Conservation (phyloP, 2,888 invertebrate genomes). For the Theodoxus fluviatilis region DNA sequence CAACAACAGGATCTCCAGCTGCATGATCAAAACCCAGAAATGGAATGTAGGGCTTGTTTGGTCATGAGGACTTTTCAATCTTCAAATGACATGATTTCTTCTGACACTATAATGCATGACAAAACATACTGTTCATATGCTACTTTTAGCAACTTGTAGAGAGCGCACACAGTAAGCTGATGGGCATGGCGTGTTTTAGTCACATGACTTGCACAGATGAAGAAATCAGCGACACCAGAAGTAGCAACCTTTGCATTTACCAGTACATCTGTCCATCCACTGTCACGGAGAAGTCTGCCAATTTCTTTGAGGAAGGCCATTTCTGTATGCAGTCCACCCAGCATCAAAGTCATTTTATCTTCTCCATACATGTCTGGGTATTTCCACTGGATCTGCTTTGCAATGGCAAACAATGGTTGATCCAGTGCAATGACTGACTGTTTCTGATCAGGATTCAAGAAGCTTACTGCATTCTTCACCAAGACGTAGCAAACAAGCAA, state of each 20-base stretch:
- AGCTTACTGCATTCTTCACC: too few relatives aligned
- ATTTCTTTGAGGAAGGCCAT: slow-evolving; percentile 22
- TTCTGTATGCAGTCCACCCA: slow-evolving; percentile 24
- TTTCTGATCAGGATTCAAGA: too few relatives aligned
- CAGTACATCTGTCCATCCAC: slow-evolving; percentile 27
- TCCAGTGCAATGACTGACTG: slow-evolving; percentile 24
- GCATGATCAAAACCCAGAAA: not conserved
- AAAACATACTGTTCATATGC: not conserved
- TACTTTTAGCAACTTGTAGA: slow-evolving; percentile 19
- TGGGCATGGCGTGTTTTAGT: slow-evolving; percentile 29
- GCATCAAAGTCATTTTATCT: slow-evolving; percentile 17
- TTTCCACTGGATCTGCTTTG: slow-evolving; percentile 27
- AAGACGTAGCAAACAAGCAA: too few relatives aligned
- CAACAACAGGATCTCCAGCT: slow-evolving; percentile 22
- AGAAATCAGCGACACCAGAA: slow-evolving; percentile 26
- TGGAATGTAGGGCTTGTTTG: not conserved
- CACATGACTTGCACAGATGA: slow-evolving; percentile 22
- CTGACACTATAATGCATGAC: too few relatives aligned
- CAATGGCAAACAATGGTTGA: slow-evolving; percentile 25
- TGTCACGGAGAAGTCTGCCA: slow-evolving; percentile 16
- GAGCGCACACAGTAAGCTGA: slow-evolving; percentile 24
- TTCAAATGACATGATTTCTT: too few relatives aligned
- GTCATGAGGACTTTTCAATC: too few relatives aligned
- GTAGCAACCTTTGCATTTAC: slow-evolving; percentile 17
- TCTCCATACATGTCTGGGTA: slow-evolving; percentile 27